Evolutionary conservation across 2,888 invertebrate species (phyloP), one percentile per base, ranked within the genome.

Genomic region (Polyommatus iphigenia): DNA sequence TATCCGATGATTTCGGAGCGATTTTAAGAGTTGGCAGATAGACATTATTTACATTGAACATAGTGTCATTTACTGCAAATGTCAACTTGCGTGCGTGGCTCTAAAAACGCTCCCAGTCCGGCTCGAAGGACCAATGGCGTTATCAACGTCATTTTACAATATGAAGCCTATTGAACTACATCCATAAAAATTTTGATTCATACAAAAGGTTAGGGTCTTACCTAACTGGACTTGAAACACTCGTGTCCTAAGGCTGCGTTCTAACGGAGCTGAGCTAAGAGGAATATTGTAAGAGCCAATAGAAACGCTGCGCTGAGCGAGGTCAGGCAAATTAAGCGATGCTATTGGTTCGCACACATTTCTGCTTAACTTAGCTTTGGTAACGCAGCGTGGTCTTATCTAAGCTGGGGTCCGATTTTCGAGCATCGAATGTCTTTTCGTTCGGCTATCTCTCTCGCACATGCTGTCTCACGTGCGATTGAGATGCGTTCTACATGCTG

Each of bases 111-210:
- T 18, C 24, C n/a, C 0, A 46, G 41, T 62, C 20, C 32, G 76
- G 13, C 24, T 76, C 59, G 29, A 50, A 50, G 75, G 75, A 75
- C 75, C 75, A 75, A 75, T 73, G 24, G 73, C 20, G 20, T 46
- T 18, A 67, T 15, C 15, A 29, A 67, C 15, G 29, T 67, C 29
- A 67, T 24, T 8, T 3, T 3, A 62, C 62, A n/a, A 24, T 62
- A 6, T 67, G 6, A 6, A 18, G 18, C 29, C 67, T 67, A 67
- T 67, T 72, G 72, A 75, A 75, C 18, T 54, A 50, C 18, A 73
- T 73, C 46, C 73, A 73, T 36, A 67, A 29, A 67, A 67, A 67
- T 67, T 62, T 50, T 4, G 15, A 46, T 75, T 73, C 73, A 73
- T 75, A 75, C 46, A 67, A 67, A 67, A 67, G 62, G 67, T 29